These are phyloP conservation scores for Cinclus mexicanus DNA, from an alignment of 2,113 vertebrate genomes.

Conservation along the genomic window DNA sequence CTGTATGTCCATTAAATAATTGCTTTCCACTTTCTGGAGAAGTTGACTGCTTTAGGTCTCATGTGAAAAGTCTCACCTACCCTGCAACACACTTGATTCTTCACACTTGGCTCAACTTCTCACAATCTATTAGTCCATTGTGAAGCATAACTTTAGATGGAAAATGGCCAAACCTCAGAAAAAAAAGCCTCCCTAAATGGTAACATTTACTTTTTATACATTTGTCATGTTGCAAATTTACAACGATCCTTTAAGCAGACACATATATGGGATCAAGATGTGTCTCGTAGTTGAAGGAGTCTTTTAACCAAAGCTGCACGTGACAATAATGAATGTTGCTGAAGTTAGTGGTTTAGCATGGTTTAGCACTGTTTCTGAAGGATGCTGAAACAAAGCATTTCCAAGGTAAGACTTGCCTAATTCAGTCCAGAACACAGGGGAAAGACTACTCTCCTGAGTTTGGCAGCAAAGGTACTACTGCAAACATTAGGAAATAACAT, in stretches of 20 bases:
- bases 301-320: background rate
- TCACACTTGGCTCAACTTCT: background rate
- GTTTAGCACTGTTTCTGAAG: background rate
- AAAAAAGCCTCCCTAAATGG: background rate
- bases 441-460: background rate
- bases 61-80: background rate
- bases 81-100: accelerated
- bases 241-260: background rate
- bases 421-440: background rate
- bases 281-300: background rate
- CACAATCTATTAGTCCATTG: background rate
- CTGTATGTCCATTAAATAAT: background rate
- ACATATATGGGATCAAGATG: background rate
- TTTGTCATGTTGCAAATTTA: background rate
- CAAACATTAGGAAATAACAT: background rate
- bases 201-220: background rate
- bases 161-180: background rate
- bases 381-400: background rate
- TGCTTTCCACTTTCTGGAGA: background rate
- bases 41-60: background rate
- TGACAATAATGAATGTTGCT: background rate
- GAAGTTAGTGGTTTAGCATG: background rate
- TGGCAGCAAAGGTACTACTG: background rate
- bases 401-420: background rate
- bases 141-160: background rate